phyloP scores from a whole-genome alignment of 1,140 invertebrate species.

The Notospermus geniculatus region DNA sequence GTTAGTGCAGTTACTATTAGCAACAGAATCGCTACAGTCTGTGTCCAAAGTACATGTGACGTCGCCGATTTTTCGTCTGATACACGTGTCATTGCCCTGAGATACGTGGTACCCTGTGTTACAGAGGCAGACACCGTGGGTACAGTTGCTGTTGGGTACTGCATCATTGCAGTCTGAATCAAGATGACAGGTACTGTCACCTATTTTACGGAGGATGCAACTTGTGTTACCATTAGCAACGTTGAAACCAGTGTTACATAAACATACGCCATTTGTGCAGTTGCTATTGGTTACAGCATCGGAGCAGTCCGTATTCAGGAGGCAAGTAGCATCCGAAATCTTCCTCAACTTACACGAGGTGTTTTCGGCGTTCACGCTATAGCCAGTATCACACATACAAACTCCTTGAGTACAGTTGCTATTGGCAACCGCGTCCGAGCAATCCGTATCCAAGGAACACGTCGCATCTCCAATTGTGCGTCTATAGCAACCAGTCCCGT shows the following conservation, averaged over 20 bases:
- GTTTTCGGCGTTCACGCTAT: slow-evolving; percentile 5
- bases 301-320: slow-evolving; percentile 20
- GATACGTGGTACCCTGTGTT: slow-evolving; percentile 21
- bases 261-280: slow-evolving; percentile 23
- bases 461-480: slow-evolving; percentile 11
- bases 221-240: slow-evolving; percentile 9
- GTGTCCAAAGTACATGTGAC: slow-evolving; percentile 16
- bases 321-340: slow-evolving; percentile 15
- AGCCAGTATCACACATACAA: slow-evolving; percentile 16
- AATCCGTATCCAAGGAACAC: slow-evolving; percentile 12
- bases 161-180: slow-evolving; percentile 25
- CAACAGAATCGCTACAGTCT: slow-evolving; percentile 27
- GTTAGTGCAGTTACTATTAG: slow-evolving; percentile 22
- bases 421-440: slow-evolving; percentile 17
- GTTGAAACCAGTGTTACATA: slow-evolving; percentile 25
- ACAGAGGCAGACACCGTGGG: slow-evolving; percentile 21
- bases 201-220: slow-evolving; percentile 24
- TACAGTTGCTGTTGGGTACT: slow-evolving; percentile 25
- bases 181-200: slow-evolving; percentile 21
- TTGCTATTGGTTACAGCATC: slow-evolving; percentile 20
- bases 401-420: slow-evolving; percentile 16
- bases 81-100: slow-evolving; percentile 19
- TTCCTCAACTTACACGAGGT: slow-evolving; percentile 16
- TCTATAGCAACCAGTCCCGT: slow-evolving; percentile 8
- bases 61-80: slow-evolving; percentile 26